phyloP scores from a whole-genome alignment of 2,113 vertebrate genomes.

The Thinocorus orbignyianus region DNA sequence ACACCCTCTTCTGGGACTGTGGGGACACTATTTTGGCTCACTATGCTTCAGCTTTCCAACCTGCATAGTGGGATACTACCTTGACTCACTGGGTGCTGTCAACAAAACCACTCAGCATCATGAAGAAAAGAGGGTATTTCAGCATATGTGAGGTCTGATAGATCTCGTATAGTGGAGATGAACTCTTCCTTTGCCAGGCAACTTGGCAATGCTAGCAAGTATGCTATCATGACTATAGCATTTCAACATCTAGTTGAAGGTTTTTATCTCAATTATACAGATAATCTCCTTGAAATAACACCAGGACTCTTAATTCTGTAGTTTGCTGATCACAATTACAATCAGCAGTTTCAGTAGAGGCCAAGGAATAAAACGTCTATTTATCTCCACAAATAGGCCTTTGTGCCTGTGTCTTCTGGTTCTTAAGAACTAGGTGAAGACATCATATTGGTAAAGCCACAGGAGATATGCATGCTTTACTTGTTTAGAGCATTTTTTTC shows the following conservation, averaged over 20 bases:
- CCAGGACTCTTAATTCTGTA: background rate
- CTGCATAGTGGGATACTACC: background rate
- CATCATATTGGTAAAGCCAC: background rate
- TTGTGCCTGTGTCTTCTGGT: background rate
- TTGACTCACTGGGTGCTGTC: background rate
- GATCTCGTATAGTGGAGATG: background rate
- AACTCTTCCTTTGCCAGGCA: background rate
- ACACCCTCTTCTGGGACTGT: background rate
- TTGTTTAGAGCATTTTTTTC: background rate
- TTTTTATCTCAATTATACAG: background rate
- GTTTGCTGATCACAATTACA: background rate
- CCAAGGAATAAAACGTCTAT: background rate
- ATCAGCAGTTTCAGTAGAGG: background rate
- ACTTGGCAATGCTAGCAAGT: background rate
- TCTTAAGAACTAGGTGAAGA: background rate
- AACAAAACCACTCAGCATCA: background rate
- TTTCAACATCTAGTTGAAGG: background rate
- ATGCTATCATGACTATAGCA: background rate
- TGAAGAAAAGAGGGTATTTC: background rate
- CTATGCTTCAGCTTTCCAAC: background rate
- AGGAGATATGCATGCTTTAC: background rate
- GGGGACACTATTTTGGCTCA: background rate
- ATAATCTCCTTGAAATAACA: background rate
- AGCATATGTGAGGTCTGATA: background rate
- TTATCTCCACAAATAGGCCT: background rate